These are phyloP conservation scores for Agonopterix heracliana DNA, from an alignment of 2,888 invertebrate species.

Conservation along the genomic window DNA sequence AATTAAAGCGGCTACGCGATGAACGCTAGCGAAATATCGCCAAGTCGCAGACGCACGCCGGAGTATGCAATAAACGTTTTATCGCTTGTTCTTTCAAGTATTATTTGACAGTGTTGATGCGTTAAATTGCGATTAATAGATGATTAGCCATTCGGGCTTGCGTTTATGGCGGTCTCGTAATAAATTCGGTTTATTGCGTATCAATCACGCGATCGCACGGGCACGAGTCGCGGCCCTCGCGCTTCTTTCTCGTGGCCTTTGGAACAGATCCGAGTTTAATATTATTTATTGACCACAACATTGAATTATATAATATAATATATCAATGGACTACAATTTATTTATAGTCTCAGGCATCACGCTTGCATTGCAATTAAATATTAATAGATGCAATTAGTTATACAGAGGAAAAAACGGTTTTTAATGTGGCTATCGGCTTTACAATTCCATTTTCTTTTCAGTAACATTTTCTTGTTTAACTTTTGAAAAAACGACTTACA, in stretches of 20 bases:
- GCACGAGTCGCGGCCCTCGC: constrained; percentile 1
- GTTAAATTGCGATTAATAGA: constrained; percentile 69
- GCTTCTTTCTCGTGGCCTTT: constrained; percentile 3
- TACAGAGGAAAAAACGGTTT: too few relatives aligned
- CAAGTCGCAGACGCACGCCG: constrained; percentile 5
- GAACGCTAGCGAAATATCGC: neutral
- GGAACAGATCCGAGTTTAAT: neutral
- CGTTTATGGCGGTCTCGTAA: constrained; percentile 60
- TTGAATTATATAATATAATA: neutral
- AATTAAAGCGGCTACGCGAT: constrained; percentile 2
- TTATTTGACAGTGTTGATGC: constrained; percentile 67
- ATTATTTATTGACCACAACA: constrained; percentile 3
- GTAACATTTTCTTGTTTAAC: too few relatives aligned
- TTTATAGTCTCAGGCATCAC: too few relatives aligned
- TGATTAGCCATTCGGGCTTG: constrained; percentile 60
- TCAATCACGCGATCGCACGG: constrained; percentile 43
- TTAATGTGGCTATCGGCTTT: too few relatives aligned
- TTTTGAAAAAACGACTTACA: too few relatives aligned
- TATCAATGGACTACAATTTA: too few relatives aligned
- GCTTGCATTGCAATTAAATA: too few relatives aligned
- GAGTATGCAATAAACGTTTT: constrained; percentile 48
- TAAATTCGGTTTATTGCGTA: constrained; percentile 67
- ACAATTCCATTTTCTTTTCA: too few relatives aligned
- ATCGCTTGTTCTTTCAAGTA: constrained; percentile 61
- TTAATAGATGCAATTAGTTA: too few relatives aligned